Base-by-base conservation (phyloP, 2,797 vertebrate species). In the Enteromius argenteus region DNA sequence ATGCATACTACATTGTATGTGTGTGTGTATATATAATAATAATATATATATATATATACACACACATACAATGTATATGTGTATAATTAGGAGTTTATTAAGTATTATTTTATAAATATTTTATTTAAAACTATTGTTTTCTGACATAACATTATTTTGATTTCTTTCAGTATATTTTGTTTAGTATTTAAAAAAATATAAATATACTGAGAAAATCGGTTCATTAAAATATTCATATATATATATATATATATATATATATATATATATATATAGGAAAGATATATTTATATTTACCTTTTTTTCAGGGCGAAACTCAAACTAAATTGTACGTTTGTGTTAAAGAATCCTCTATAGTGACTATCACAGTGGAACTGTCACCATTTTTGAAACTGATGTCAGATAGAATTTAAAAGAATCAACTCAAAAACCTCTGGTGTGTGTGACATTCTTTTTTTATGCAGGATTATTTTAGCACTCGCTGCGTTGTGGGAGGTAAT, bases 381-480 rank as follows among this genome's bases (percentile, higher is more conserved):
- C 73, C 56, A 58, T 58, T 58, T 58, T 58, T 76, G 2, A 39
- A 58, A 21, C 27, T n/a, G 14, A 56, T 74, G 51, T 9, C 51
- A 39, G 49, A 53, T 74, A 56, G 32, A 56, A 14, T 58, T 58
- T 7, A 76, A 58, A 27, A 56, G 30, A 27, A 77, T 42, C 15
- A 4, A 23, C 13, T 60, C 35, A 23, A 39, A 21, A 60, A 42
- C 62, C 75, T 21, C 9, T 11, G 17, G 23, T 19, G 15, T 78
- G 37, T 42, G 42, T 30, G 75, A 30, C 56, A 5, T 78, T 64
- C 27, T 4, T 56, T 37, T 35, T 64, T 64, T 8, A 42, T 42
- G 23, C 35, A 87, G 75, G 74, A 80, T 64, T 58, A 30, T 77
- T 79, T 88, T 75, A 86, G 77, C 80, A 17, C 83, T 86, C 32